Evolutionary conservation across 2,888 invertebrate species (phyloP).

Genomic region (Diaperis boleti): DNA sequence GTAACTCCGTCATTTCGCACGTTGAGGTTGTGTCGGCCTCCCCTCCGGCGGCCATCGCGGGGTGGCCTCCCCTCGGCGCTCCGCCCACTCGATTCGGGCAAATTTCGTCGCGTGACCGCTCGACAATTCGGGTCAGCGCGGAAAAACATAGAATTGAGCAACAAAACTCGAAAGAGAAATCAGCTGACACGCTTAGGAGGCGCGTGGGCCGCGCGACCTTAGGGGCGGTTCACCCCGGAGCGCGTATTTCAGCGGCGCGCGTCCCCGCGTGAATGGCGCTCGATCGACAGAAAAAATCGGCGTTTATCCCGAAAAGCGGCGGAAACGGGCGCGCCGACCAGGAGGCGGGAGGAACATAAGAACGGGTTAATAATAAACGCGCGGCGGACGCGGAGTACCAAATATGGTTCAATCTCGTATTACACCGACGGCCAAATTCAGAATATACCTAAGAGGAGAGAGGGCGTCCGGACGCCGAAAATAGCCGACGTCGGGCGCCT

Average conservation of each 20-base stretch:
- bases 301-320: conserved; percentile 34
- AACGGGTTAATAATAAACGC: conserved; percentile 66
- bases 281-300: conserved; percentile 36
- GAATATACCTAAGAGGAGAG: conserved; percentile 68
- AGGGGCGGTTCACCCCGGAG: conserved; percentile 12
- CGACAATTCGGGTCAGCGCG: conserved; percentile 29
- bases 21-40: background rate
- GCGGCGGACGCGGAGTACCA: conserved; percentile 68
- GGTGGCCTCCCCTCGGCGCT: conserved; percentile 1
- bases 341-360: conserved; percentile 58
- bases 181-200: conserved; percentile 29
- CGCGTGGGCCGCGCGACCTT: conserved; percentile 22
- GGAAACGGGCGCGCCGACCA: conserved; percentile 35
- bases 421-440: conserved; percentile 76
- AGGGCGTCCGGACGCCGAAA: conserved; percentile 64
- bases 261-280: conserved; percentile 6
- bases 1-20: background rate
- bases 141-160: conserved; percentile 28
- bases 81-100: background rate
- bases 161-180: conserved; percentile 36
- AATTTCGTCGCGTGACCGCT: background rate
- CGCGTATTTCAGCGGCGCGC: conserved; percentile 12
- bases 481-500: conserved; percentile 63
- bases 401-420: conserved; percentile 79
- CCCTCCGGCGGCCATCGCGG: conserved; percentile 19